Evolutionary conservation across 2,888 invertebrate genomes (phyloP).

Genomic region (Cephus pygmeus): DNA sequence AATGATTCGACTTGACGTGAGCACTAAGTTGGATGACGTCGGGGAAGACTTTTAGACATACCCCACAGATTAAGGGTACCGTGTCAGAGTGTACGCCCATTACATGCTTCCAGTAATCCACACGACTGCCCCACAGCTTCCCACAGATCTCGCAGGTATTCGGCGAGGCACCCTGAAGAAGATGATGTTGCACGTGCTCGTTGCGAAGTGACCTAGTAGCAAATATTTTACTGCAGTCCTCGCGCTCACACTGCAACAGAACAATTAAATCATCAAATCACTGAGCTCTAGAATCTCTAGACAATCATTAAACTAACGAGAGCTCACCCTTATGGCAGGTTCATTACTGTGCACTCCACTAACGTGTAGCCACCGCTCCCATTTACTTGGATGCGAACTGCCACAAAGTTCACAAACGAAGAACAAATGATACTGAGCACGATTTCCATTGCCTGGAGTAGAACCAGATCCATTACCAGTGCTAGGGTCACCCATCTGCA

Average conservation of each 20-base stretch:
- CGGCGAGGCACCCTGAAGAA: slow-evolving; percentile 63
- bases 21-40: slow-evolving; percentile 62
- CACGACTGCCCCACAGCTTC: slow-evolving; percentile 67
- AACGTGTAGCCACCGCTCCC: slow-evolving; percentile 68
- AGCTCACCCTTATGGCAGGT: slow-evolving; percentile 52
- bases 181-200: slow-evolving; percentile 66
- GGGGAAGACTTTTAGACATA: slow-evolving; percentile 67
- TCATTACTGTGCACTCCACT: slow-evolving; percentile 63
- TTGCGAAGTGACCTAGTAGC: slow-evolving; percentile 64
- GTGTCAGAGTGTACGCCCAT: slow-evolving; percentile 68
- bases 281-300: neutral
- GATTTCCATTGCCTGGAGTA: slow-evolving; percentile 53
- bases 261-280: neutral
- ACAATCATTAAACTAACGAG: neutral
- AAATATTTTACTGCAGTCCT: slow-evolving; percentile 64
- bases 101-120: slow-evolving; percentile 68
- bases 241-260: slow-evolving; percentile 53
- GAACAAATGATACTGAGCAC: slow-evolving; percentile 62
- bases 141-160: slow-evolving; percentile 68
- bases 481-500: slow-evolving; percentile 38
- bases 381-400: slow-evolving; percentile 66
- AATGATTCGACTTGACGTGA: slow-evolving; percentile 65
- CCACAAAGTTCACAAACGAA: slow-evolving; percentile 67
- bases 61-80: slow-evolving; percentile 67
- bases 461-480: slow-evolving; percentile 41